These are phyloP conservation scores for Venusia cambrica DNA, from an alignment of 2,888 invertebrate genomes.

Conservation along the genomic window DNA sequence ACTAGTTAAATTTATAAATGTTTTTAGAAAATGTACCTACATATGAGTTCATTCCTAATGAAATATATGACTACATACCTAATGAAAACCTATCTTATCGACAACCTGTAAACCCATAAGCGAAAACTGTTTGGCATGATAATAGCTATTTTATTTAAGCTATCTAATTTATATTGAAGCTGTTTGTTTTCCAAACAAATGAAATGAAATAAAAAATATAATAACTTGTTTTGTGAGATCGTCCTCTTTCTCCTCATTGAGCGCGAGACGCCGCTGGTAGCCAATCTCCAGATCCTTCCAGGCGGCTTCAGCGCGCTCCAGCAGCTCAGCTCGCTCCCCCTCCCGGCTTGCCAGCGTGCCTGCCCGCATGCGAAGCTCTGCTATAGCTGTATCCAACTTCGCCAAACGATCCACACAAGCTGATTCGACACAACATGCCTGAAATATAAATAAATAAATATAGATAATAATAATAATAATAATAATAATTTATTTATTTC, in stretches of 20 bases:
- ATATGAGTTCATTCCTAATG: no score
- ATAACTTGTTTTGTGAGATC: slow-evolving; percentile 53
- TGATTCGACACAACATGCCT: slow-evolving; percentile 57
- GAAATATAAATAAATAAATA: slow-evolving; percentile 13
- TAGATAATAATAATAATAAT: slow-evolving; percentile 1
- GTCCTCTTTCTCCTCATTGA: slow-evolving; percentile 56
- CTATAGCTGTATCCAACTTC: slow-evolving; percentile 43
- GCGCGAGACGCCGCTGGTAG: slow-evolving; percentile 51
- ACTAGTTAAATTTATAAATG: no score
- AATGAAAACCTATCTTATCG: no score
- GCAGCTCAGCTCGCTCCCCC: slow-evolving; percentile 52
- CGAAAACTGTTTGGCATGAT: no score
- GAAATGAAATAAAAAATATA: no score
- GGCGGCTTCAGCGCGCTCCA: slow-evolving; percentile 64
- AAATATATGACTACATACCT: no score
- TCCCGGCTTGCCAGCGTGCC: slow-evolving; percentile 52
- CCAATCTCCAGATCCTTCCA: slow-evolving; percentile 66
- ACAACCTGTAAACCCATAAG: no score
- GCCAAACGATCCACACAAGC: slow-evolving; percentile 45
- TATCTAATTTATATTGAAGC: no score
- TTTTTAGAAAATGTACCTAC: no score
- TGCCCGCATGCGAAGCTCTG: slow-evolving; percentile 51
- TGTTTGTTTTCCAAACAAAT: no score
- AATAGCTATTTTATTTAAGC: no score
- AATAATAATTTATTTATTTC: no score